Evolutionary conservation across 2,113 vertebrate species (phyloP).

Genomic region (Electrona antarctica): DNA sequence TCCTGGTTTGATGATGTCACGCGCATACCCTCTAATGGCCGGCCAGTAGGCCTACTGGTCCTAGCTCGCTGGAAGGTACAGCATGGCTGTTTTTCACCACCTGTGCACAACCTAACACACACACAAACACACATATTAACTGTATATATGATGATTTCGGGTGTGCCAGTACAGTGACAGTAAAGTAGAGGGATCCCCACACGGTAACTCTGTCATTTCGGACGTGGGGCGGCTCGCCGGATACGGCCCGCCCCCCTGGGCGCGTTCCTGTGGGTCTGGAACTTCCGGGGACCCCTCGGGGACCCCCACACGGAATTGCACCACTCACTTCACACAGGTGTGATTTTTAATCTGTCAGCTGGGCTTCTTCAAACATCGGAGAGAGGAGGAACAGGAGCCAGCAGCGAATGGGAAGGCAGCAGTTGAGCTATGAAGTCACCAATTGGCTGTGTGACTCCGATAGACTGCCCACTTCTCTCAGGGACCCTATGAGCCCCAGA

Average conservation of each 20-base stretch:
- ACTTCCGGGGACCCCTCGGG: too few relatives aligned
- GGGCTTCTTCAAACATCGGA: slow-evolving; percentile 89
- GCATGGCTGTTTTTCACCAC: too few relatives aligned
- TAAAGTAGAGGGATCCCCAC: too few relatives aligned
- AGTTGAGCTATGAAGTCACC: slow-evolving; percentile 71
- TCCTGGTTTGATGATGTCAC: too few relatives aligned
- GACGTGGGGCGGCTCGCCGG: too few relatives aligned
- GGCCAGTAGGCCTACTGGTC: slow-evolving; percentile 88
- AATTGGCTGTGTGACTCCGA: background rate
- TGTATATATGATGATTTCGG: too few relatives aligned
- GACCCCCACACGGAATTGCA: too few relatives aligned
- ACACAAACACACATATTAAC: background rate
- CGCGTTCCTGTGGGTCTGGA: too few relatives aligned
- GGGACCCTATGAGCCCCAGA: slow-evolving; percentile 48
- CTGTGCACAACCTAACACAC: slow-evolving; percentile 8
- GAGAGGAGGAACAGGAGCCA: slow-evolving; percentile 60
- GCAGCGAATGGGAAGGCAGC: slow-evolving; percentile 73
- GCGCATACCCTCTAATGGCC: too few relatives aligned
- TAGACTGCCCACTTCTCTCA: slow-evolving; percentile 50
- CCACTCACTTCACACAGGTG: background rate
- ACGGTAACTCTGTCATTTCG: too few relatives aligned
- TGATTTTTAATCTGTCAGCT: slow-evolving; percentile 77
- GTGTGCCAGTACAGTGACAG: too few relatives aligned
- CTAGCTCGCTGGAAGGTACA: slow-evolving; percentile 93
- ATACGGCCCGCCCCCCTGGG: too few relatives aligned